phyloP scores from a whole-genome alignment of 2,113 vertebrate genomes.

The Colius striatus region DNA sequence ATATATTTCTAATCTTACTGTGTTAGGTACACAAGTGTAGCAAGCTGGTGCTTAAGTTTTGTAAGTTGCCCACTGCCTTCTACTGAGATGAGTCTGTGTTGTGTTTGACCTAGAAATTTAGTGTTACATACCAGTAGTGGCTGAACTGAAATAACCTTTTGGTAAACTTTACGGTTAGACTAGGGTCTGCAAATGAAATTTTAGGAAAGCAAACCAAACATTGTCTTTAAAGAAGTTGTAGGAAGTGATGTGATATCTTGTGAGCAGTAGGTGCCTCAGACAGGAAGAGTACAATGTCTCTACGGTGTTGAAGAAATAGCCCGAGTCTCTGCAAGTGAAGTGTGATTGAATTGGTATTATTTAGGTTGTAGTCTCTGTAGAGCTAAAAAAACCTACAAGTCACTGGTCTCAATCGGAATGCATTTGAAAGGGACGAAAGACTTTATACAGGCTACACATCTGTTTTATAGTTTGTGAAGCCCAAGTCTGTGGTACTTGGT shows the following conservation, averaged over 20 bases:
- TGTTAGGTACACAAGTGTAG: too few relatives aligned
- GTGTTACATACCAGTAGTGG: fast-evolving
- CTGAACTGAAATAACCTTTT: neutral
- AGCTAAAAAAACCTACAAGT: neutral
- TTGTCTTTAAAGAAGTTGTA: fast-evolving
- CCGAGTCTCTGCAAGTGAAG: fast-evolving
- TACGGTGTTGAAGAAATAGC: neutral
- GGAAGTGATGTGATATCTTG: neutral
- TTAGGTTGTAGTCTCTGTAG: neutral
- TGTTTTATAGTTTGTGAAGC: neutral
- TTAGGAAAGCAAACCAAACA: neutral
- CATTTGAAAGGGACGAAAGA: neutral
- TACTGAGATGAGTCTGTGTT: neutral
- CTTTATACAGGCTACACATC: too few relatives aligned
- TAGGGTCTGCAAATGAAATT: neutral
- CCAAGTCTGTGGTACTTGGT: neutral
- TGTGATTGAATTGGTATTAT: neutral
- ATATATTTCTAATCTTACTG: fast-evolving
- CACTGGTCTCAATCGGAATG: fast-evolving
- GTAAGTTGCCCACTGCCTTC: fast-evolving
- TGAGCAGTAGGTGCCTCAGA: neutral
- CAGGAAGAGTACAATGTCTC: fast-evolving
- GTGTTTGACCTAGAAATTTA: neutral
- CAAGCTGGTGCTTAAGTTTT: neutral
- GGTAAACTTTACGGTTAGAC: neutral